Evolutionary conservation across 2,888 invertebrate species (phyloP), one percentile per base, ranked within the genome.

Genomic region (Heliconius cydno): DNA sequence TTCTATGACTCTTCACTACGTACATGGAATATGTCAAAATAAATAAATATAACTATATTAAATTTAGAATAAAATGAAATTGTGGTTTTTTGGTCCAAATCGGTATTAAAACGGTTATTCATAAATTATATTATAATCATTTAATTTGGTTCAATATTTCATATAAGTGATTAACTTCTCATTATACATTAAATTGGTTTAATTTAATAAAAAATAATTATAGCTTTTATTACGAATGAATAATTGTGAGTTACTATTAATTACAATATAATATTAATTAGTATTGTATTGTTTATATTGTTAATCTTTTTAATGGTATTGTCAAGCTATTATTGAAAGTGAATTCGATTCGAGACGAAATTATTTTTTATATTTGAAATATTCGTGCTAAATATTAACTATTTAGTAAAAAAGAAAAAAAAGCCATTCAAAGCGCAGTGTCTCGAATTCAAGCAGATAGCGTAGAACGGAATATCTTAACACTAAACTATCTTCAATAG

Each of bases 161-260:
- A 41, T 41, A 41, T 15, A 68, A 68, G 25, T 46, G 3, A 25
- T 41, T 25, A 46, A 46, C n/a, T n/a, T 41, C 68, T 38, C 68
- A 68, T 68, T 41, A 41, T 25, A n/a, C 25, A 41, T 15, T 22
- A 41, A 70, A 41, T 70, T 70, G 70, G 70, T 70, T 70, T 70
- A 25, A 70, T 70, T 41, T 70, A 15, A 41, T 46, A 25, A 41
- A 70, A 70, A 70, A 25, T 70, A 70, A 41, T 70, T 25, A 70
- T 38, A 70, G 13, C 22, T 15, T 25, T 41, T 70, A 41, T 70
- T 41, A 41, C 10, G 25, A 41, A 41, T 25, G 25, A 41, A 41
- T 41, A 41, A 41, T 12, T 70, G 25, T 25, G 25, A 38, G 41
- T 15, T 41, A 41, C 41, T 19, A 41, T 25, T 25, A 70, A 25